Conservation (phyloP, 2,888 invertebrate genomes). For the Leucophora obtusa region DNA sequence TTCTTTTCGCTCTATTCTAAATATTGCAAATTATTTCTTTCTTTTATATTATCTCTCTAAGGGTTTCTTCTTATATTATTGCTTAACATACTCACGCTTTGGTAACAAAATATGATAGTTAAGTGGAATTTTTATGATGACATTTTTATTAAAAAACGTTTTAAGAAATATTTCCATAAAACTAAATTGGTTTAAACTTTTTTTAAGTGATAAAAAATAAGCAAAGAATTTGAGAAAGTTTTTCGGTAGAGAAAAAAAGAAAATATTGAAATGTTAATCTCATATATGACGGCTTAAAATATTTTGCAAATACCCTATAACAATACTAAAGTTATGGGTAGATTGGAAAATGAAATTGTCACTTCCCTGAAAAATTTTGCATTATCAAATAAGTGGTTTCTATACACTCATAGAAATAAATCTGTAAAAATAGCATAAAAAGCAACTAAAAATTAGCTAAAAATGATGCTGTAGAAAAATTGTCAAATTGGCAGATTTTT, state of each 20-base stretch:
- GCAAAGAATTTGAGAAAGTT: slow-evolving; percentile 2
- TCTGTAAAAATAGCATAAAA: too few relatives aligned
- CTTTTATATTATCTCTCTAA: slow-evolving; percentile 23
- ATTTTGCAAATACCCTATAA: neutral
- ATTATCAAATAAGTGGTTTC: too few relatives aligned
- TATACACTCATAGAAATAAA: too few relatives aligned
- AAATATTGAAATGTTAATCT: slow-evolving; percentile 14
- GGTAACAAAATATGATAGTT: slow-evolving; percentile 41
- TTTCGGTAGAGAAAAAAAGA: neutral
- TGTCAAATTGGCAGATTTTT: too few relatives aligned
- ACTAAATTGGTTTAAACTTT: slow-evolving; percentile 59
- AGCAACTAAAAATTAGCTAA: too few relatives aligned
- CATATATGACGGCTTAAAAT: slow-evolving; percentile 9
- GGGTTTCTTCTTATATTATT: neutral
- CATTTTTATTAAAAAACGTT: slow-evolving; percentile 63
- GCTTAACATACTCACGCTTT: neutral
- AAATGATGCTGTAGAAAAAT: too few relatives aligned
- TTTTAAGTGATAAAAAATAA: slow-evolving; percentile 12
- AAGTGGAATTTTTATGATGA: slow-evolving; percentile 61
- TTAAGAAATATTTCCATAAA: slow-evolving; percentile 57
- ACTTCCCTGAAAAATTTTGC: too few relatives aligned
- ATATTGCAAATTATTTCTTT: slow-evolving; percentile 28
- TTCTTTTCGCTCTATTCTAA: neutral
- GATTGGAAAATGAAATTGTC: too few relatives aligned
- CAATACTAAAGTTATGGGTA: too few relatives aligned